Percentiles rank a stretch among this genome's conserved stretches.
Conservation (phyloP, 2,113 vertebrate species). For the Oreochromis tanganicae region DNA sequence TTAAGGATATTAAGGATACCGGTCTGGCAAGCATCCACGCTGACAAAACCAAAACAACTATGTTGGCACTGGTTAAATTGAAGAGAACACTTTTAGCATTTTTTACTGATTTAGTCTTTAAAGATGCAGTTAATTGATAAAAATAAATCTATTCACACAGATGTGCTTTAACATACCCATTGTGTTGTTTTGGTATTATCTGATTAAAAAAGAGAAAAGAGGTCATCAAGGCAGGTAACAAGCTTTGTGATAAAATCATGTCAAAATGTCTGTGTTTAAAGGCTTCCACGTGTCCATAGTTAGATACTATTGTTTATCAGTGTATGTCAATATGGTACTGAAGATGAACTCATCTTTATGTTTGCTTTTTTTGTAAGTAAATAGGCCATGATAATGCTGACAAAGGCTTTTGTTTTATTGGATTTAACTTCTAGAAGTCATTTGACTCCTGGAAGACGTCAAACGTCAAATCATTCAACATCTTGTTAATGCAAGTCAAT, state of each 20-base stretch:
- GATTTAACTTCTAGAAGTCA: neutral
- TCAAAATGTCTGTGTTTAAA: neutral
- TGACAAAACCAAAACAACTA: neutral
- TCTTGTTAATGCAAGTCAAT: neutral
- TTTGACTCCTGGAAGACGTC: neutral
- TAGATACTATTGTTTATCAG: neutral
- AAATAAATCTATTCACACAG: neutral
- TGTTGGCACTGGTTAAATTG: neutral
- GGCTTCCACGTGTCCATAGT: neutral
- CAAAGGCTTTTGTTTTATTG: neutral
- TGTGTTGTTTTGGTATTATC: neutral
- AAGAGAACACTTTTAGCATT: neutral
- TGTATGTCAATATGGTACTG: neutral
- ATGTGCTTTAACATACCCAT: neutral
- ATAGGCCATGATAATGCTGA: neutral
- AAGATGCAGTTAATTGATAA: neutral
- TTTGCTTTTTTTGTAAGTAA: neutral
- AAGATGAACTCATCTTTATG: neutral
- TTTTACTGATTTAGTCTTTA: neutral
- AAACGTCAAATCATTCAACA: neutral
- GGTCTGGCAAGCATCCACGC: slow-evolving; percentile 5
- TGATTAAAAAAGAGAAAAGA: neutral
- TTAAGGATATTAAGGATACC: slow-evolving; percentile 56
- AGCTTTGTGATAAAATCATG: slow-evolving; percentile 19
- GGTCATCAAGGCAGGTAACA: slow-evolving; percentile 20